Evolutionary conservation across 2,888 invertebrate species (phyloP).

Genomic region (Brachyptera risi): DNA sequence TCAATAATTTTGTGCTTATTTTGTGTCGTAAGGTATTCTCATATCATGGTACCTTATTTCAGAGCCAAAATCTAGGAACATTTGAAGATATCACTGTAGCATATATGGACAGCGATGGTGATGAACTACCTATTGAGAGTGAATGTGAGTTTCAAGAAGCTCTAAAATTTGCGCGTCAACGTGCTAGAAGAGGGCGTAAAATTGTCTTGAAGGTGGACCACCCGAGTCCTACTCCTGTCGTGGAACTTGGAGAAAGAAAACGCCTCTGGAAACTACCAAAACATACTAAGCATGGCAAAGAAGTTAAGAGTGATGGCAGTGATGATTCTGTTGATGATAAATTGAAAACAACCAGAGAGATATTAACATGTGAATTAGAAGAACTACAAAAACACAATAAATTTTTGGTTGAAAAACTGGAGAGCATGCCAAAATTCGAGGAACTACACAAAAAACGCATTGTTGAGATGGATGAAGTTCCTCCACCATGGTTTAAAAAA

Average conservation of each 20-base stretch:
- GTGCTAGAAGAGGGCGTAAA: slow-evolving; percentile 42
- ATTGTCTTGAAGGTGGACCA: slow-evolving; percentile 43
- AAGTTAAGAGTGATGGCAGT: slow-evolving; percentile 11
- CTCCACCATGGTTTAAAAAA: slow-evolving; percentile 43
- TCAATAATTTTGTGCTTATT: no score
- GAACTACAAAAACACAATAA: slow-evolving; percentile 15
- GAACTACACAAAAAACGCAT: slow-evolving; percentile 20
- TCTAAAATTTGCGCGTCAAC: slow-evolving; percentile 38
- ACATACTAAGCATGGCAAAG: background rate
- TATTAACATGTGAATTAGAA: background rate
- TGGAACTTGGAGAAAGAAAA: background rate
- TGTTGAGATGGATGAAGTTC: slow-evolving; percentile 32
- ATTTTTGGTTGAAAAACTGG: slow-evolving; percentile 18
- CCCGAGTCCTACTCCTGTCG: background rate
- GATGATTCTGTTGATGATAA: slow-evolving; percentile 10
- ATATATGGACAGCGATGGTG: slow-evolving; percentile 45
- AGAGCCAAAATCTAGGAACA: slow-evolving; percentile 47
- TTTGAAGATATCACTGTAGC: slow-evolving; percentile 44
- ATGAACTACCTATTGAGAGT: slow-evolving; percentile 45
- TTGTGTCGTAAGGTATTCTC: no score
- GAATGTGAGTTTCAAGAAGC: slow-evolving; percentile 47
- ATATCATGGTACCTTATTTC: slow-evolving; percentile 23
- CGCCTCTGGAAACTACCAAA: background rate
- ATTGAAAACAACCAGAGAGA: background rate
- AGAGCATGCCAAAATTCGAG: slow-evolving; percentile 11